Evolutionary conservation across 2,888 invertebrate species (phyloP).

Genomic region (Rhopalosiphum nymphaeae): DNA sequence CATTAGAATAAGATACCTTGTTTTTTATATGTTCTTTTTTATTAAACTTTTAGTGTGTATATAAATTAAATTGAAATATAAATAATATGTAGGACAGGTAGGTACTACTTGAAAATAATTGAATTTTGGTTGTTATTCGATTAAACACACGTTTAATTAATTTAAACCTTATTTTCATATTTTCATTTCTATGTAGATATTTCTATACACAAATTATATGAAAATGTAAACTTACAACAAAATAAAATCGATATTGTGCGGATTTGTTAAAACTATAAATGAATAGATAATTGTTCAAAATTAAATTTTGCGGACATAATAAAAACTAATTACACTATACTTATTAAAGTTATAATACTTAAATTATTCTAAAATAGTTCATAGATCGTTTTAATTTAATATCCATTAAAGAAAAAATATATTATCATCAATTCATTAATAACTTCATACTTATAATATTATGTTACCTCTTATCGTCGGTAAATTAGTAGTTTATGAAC

Average conservation of each 20-base stretch:
- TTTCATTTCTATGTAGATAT: not conserved
- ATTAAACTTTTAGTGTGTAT: not conserved
- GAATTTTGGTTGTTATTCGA: not conserved
- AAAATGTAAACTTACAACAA: not conserved
- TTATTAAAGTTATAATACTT: not conserved
- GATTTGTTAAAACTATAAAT: not conserved
- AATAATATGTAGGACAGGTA: not conserved
- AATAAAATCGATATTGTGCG: not conserved
- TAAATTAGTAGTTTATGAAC: not conserved
- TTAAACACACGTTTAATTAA: conserved; percentile 2
- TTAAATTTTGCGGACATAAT: not conserved
- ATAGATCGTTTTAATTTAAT: not conserved
- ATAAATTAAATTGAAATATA: not conserved
- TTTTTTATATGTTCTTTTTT: not conserved
- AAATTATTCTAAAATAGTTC: not conserved
- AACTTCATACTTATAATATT: not conserved
- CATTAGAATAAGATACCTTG: not conserved
- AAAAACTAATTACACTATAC: not conserved
- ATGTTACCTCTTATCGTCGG: not conserved
- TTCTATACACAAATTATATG: not conserved
- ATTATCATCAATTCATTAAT: not conserved
- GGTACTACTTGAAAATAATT: not conserved
- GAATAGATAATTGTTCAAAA: not conserved
- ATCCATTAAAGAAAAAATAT: not conserved
- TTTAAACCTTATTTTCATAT: not conserved